Evolutionary conservation across 1,140 invertebrate genomes (phyloP).

Genomic region (Platorchestia sp.): DNA sequence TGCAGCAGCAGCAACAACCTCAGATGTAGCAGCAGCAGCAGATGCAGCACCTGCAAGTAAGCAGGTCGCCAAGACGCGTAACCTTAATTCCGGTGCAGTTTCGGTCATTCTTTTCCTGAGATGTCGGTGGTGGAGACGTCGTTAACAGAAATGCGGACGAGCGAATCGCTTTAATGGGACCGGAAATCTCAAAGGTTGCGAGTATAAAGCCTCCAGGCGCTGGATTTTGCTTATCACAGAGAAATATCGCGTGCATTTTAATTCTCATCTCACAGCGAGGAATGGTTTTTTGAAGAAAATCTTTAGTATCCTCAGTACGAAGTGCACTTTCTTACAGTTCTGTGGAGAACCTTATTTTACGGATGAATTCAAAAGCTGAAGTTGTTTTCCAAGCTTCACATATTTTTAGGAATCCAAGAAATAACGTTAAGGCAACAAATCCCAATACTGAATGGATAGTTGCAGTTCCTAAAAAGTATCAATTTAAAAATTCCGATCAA

Average conservation of each 20-base stretch:
- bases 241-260: not conserved
- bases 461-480: no score
- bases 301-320: not conserved
- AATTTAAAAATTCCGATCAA: no score
- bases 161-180: not conserved
- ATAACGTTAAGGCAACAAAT: not conserved
- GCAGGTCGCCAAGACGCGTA: not conserved
- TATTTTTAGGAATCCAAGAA: not conserved
- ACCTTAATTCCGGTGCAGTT: not conserved
- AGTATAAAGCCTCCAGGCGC: not conserved
- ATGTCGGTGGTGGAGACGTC: not conserved
- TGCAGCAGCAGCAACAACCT: not conserved
- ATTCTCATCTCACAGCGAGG: not conserved
- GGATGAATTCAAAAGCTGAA: not conserved
- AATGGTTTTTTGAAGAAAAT: not conserved
- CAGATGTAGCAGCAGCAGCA: not conserved
- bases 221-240: not conserved
- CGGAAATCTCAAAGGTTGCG: slow-evolving; percentile 10
- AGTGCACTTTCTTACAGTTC: not conserved
- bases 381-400: not conserved
- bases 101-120: not conserved
- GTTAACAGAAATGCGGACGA: not conserved
- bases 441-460: no score
- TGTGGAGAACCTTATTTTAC: not conserved
- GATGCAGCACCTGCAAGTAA: not conserved